Evolutionary conservation across 2,797 vertebrate genomes (phyloP).

Genomic region (Malacoraja senta): DNA sequence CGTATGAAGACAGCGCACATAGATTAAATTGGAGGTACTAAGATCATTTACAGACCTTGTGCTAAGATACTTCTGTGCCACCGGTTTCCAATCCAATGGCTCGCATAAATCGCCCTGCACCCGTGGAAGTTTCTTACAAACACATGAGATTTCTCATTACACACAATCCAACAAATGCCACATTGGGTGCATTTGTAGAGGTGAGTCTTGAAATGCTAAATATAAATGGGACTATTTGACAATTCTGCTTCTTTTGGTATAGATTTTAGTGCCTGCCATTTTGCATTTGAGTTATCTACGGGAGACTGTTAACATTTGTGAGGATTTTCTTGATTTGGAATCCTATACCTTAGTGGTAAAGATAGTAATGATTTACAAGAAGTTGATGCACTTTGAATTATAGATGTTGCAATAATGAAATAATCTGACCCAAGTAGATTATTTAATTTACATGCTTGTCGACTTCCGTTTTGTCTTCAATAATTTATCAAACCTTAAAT

Average conservation of each 20-base stretch:
- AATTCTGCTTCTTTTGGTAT: no score
- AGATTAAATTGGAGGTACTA: not conserved
- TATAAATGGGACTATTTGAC: not conserved
- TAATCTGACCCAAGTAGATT: not conserved
- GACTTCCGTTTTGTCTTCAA: not conserved
- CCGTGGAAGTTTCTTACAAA: conserved; percentile 93
- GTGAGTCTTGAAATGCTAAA: conserved; percentile 58
- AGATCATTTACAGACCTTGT: not conserved
- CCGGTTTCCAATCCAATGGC: conserved; percentile 51
- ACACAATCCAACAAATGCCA: conserved; percentile 91
- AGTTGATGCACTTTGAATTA: not conserved
- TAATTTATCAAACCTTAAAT: not conserved
- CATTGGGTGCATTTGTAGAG: conserved; percentile 82
- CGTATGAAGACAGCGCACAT: conserved; percentile 21
- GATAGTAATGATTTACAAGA: not conserved
- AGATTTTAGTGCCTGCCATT: not conserved
- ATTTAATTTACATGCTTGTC: not conserved
- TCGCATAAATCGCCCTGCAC: conserved; percentile 87
- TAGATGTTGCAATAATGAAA: not conserved
- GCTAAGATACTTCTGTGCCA: not conserved
- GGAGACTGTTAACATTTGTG: not conserved
- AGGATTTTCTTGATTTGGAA: not conserved
- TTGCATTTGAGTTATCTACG: no score
- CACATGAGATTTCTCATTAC: conserved; percentile 97
- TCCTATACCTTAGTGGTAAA: not conserved